Base-by-base conservation (phyloP, 1,140 invertebrate genomes). In the Heliconius hermathena region DNA sequence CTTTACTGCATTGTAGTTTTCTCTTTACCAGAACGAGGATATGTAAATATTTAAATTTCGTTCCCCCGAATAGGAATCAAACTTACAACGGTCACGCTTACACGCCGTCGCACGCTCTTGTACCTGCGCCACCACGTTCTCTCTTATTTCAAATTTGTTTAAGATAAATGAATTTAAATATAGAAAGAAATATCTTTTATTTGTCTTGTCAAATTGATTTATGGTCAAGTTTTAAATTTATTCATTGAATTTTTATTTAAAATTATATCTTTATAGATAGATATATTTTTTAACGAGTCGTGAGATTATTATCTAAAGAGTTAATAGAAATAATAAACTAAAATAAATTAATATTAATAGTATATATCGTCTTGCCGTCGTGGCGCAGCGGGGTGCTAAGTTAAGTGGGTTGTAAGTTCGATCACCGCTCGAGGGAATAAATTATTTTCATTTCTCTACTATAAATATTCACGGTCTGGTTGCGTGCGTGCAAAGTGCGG, bases 211-310 rank as follows among this genome's bases (percentile, higher is more conserved):
- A 16, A 26, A 76, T 76, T 66, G 74, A 76, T 66, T 76, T 22
- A 85, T 81, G 81, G 81, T 26, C 11, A 29, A 66, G 60, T 66
- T 29, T 13, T 66, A 26, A 66, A 66, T 13, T 26, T 66, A 66
- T 66, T 66, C 60, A 29, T 26, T 66, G 60, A 66, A 66, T 66
- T 66, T 57, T 29, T 13, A 66, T 29, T 66, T 13, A 29, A 29
- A 66, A 16, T 29, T n/a, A 11, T 13, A 26, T 26, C 22, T 66
- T 66, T 66, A 29, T 66, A 66, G 29, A 29, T 13, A 29, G 13
- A 13, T n/a, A 26, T 66, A 29, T 29, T 66, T 66, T 13, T 26
- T 66, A n/a, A 6, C n/a, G 41, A 46, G 11, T 3, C 0, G 22
- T 26, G 3, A 16, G 11, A 11, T 26, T 66, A 9, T 26, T 66